Evolutionary conservation across 2,113 vertebrate species (phyloP), one percentile per base, ranked within the genome.

Genomic region (Stictonetta naevosa): DNA sequence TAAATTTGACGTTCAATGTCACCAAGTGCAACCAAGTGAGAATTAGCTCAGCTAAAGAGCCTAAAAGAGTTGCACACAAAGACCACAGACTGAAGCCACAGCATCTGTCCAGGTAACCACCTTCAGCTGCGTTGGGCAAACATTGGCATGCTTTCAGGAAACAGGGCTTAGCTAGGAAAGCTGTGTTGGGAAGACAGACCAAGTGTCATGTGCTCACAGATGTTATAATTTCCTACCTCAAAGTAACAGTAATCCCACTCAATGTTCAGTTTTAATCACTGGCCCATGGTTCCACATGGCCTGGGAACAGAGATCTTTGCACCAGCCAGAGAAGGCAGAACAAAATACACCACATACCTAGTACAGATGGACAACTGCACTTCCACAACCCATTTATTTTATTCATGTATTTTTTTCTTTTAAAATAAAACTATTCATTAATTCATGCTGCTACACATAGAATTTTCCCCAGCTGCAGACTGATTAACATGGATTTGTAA

Each of bases 131-230:
- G 23, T 3, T 38, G 29, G 62, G 55, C 50, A 78, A 33, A n/a
- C 15, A 15, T 34, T 16, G 7, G 5, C 22, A 1, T 9, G 3
- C n/a, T 29, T 26, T 8, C 21, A 53, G 29, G 23, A 29, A 36
- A 31, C 8, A 44, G 14, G 11, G 10, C 50, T 71, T 19, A 8
- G 46, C 42, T 46, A 23, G 22, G 52, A 80, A 64, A 48, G 23
- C 3, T 10, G 0, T 4, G 20, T 10, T 12, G 23, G 20, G 53
- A 48, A 68, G 10, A 44, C 22, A 29, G 4, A 63, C 38, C 29
- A 68, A 72, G 7, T 0, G 0, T 1, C 16, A 18, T 9, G 13
- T 7, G 1, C 10, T 26, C 55, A 38, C 26, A 44, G 18, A n/a
- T 21, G 9, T 44, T 12, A 13, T 10, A 8, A n/a, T 23, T 50